These are phyloP conservation scores for Dendroctonus ponderosae DNA, from an alignment of 1,140 invertebrate species.

Conservation along the genomic window DNA sequence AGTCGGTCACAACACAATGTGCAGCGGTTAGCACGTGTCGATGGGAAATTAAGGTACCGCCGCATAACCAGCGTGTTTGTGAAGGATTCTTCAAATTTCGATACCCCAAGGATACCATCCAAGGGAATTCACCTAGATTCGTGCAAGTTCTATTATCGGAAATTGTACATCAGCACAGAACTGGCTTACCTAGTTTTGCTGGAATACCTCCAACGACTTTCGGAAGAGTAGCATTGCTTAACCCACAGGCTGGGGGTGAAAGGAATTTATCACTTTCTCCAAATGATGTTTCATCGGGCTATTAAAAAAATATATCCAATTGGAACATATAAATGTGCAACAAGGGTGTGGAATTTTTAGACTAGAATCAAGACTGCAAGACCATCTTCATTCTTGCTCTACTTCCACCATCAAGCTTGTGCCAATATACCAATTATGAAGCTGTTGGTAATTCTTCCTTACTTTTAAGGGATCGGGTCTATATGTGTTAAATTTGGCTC, in stretches of 20 bases:
- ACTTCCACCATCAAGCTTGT: too few species aligned
- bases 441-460: background rate
- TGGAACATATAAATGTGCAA: too few species aligned
- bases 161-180: background rate
- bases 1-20: conserved; percentile 71
- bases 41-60: conserved; percentile 72
- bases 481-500: background rate
- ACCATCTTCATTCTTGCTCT: too few species aligned
- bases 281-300: background rate
- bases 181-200: conserved; percentile 43
- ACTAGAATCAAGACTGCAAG: too few species aligned
- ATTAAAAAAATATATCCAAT: too few species aligned
- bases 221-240: conserved; percentile 40
- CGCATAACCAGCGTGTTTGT: conserved; percentile 67
- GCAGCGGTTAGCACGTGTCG: conserved; percentile 78
- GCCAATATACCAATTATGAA: background rate
- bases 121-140: conserved; percentile 65
- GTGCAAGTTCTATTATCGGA: background rate
- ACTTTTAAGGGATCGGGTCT: conserved; percentile 1
- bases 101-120: conserved; percentile 70
- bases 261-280: conserved; percentile 6
- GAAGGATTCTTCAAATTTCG: conserved; percentile 50
- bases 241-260: conserved; percentile 47
- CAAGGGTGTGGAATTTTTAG: too few species aligned
- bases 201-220: conserved; percentile 52